A percentile compares a stretch with the other conserved stretches of the same genome.
These are phyloP conservation scores for Entomobrya proxima DNA, from an alignment of 2,888 invertebrate species.

Conservation along the genomic window DNA sequence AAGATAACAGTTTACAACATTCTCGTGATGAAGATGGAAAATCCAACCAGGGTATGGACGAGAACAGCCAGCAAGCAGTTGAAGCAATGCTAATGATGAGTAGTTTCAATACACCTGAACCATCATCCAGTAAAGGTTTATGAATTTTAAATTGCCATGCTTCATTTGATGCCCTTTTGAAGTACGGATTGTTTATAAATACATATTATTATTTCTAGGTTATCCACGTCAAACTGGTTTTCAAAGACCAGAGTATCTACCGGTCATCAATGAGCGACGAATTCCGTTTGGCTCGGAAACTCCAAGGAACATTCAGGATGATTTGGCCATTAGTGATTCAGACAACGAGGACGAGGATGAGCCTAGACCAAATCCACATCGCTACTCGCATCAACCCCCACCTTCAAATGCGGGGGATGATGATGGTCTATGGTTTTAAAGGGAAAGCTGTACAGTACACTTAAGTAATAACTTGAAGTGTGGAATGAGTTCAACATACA, in stretches of 20 bases:
- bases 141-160: too few relatives aligned
- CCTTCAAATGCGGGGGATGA: conserved; percentile 67
- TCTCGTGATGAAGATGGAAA: conserved; percentile 18
- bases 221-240: conserved; percentile 52
- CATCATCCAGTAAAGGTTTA: conserved; percentile 47
- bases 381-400: conserved; percentile 75
- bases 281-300: conserved; percentile 77
- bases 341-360: conserved; percentile 81
- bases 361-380: conserved; percentile 44
- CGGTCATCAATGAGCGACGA: conserved; percentile 46
- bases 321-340: conserved; percentile 87
- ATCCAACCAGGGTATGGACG: conserved; percentile 49
- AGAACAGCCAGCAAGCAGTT: conserved; percentile 79
- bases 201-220: not conserved
- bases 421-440: conserved; percentile 63
- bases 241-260: conserved; percentile 61
- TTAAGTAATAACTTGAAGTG: not conserved
- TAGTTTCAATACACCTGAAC: conserved; percentile 40
- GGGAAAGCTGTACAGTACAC: not conserved
- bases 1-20: conserved; percentile 59
- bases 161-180: too few relatives aligned
- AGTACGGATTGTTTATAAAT: too few relatives aligned
- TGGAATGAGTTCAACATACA: not conserved
- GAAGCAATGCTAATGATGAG: conserved; percentile 78
- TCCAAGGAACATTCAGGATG: conserved; percentile 78